phyloP scores from a whole-genome alignment of 2,888 invertebrate species.

The Eledona agricola region DNA sequence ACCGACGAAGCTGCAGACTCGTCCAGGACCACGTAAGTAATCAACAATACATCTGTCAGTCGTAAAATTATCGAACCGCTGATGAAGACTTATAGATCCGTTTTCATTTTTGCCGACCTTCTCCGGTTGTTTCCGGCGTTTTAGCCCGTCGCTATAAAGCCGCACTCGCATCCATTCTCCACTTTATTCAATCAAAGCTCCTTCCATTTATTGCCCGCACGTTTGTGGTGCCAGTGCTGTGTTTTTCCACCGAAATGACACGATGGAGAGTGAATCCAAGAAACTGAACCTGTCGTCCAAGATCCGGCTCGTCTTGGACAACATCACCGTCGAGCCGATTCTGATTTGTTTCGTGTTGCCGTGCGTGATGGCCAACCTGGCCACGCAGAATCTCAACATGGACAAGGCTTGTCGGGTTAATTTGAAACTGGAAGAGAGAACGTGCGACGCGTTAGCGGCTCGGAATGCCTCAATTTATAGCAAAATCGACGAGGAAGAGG shows the following conservation, averaged over 20 bases:
- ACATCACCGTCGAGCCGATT: slow-evolving; percentile 75
- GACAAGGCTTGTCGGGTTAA: slow-evolving; percentile 68
- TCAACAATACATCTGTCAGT: slow-evolving; percentile 4
- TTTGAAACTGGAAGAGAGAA: slow-evolving; percentile 59
- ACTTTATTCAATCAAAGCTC: slow-evolving; percentile 24
- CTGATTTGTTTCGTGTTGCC: slow-evolving; percentile 71
- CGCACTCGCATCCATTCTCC: background rate
- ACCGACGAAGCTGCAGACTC: slow-evolving; percentile 64
- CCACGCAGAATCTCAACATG: slow-evolving; percentile 65
- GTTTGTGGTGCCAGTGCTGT: slow-evolving; percentile 1
- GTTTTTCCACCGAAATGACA: slow-evolving; percentile 2
- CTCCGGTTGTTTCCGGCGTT: slow-evolving; percentile 1
- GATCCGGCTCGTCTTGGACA: slow-evolving; percentile 64
- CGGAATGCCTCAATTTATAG: slow-evolving; percentile 46
- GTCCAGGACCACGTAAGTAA: slow-evolving; percentile 44
- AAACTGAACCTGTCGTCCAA: slow-evolving; percentile 62
- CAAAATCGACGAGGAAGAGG: slow-evolving; percentile 53
- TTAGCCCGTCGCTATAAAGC: slow-evolving; percentile 2
- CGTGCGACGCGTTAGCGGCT: slow-evolving; percentile 59
- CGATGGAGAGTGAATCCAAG: slow-evolving; percentile 5
- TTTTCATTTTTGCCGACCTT: slow-evolving; percentile 10
- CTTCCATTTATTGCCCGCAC: slow-evolving; percentile 1
- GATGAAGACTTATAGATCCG: slow-evolving; percentile 28
- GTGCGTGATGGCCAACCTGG: slow-evolving; percentile 69
- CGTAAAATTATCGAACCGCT: slow-evolving; percentile 9